A percentile compares a stretch with the other conserved stretches of the same genome.
These are phyloP conservation scores for Odontomyia ornata DNA, from an alignment of 2,888 invertebrate species.

Conservation along the genomic window DNA sequence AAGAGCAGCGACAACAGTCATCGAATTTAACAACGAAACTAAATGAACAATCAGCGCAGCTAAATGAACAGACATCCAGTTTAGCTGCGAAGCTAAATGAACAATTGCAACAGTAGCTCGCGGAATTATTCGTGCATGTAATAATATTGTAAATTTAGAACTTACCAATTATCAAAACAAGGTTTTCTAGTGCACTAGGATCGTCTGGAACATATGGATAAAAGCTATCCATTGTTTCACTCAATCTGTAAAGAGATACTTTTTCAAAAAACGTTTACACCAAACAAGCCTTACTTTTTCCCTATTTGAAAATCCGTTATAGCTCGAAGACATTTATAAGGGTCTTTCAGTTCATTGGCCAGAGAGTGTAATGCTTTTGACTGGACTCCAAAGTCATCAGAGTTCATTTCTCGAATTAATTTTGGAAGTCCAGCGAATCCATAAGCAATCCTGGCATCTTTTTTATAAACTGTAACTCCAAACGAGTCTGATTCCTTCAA, in stretches of 20 bases:
- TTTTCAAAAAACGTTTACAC: neutral
- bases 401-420: conserved; percentile 56
- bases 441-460: conserved; percentile 55
- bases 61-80: no score
- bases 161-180: conserved; percentile 42
- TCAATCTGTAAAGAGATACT: conserved; percentile 36
- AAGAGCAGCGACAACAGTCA: no score
- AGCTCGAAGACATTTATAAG: conserved; percentile 56
- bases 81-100: no score
- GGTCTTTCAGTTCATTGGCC: conserved; percentile 57
- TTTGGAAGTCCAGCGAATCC: conserved; percentile 57
- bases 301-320: conserved; percentile 57
- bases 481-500: conserved; percentile 15
- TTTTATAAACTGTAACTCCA: conserved; percentile 1
- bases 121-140: no score
- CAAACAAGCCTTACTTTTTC: conserved; percentile 53
- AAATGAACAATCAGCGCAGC: no score
- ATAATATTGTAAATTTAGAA: neutral
- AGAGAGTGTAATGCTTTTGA: conserved; percentile 57
- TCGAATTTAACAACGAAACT: no score
- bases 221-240: conserved; percentile 5
- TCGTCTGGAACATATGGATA: conserved; percentile 1
- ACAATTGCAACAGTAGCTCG: no score
- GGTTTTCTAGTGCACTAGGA: neutral
- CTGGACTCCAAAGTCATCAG: conserved; percentile 53